These are phyloP conservation scores for Aldrovandia affinis DNA, from an alignment of 2,797 vertebrate species.

Conservation along the genomic window DNA sequence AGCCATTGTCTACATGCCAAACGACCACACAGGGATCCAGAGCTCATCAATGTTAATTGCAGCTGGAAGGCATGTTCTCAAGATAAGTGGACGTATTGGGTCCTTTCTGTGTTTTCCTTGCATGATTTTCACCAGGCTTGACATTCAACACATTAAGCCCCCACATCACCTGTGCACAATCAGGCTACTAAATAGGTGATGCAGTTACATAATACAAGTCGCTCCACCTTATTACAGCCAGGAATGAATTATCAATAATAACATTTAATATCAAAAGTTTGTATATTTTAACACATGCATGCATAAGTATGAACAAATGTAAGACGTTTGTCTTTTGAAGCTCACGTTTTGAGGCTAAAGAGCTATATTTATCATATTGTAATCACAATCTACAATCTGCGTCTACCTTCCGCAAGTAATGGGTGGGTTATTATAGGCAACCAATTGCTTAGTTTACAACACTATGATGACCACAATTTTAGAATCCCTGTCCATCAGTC, in stretches of 20 bases:
- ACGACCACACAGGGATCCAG: neutral
- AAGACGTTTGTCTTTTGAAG: too few species aligned
- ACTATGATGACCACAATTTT: conserved; percentile 1
- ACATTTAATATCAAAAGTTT: neutral
- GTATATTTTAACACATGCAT: neutral
- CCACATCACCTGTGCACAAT: neutral
- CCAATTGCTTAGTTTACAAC: neutral
- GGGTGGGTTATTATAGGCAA: neutral
- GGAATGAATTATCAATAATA: neutral
- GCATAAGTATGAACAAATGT: neutral
- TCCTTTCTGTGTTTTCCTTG: neutral
- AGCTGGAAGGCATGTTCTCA: neutral
- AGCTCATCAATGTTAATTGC: neutral
- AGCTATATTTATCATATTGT: neutral
- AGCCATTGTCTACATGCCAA: neutral
- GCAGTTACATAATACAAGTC: neutral
- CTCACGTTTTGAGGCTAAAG: neutral
- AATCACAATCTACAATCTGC: neutral
- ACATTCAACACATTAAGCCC: neutral
- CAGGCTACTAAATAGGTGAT: neutral
- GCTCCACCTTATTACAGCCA: neutral
- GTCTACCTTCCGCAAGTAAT: neutral
- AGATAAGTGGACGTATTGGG: neutral
- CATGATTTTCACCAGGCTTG: neutral
- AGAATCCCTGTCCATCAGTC: conserved; percentile 11